Evolutionary conservation across 37 sponge, comb jelly and placozoan genomes (phyloP).

Genomic region (Beroe forskalii): DNA sequence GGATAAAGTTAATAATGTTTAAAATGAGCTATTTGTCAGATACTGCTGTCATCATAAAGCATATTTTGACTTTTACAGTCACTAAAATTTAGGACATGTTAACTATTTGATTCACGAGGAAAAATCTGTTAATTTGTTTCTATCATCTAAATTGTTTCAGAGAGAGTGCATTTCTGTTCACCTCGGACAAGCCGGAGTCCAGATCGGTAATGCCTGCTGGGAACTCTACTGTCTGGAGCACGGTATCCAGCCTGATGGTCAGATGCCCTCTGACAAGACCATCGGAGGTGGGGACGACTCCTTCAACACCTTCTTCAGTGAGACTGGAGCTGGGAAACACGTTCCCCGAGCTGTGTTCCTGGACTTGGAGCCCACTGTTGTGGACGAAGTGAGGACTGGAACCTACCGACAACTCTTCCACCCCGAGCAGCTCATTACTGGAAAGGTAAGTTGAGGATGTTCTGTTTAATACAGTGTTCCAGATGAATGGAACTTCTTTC

Average conservation of each 20-base stretch:
- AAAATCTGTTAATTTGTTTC: too few relatives aligned
- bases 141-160: slow-evolving; percentile 34
- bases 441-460: too few relatives aligned
- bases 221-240: slow-evolving; percentile 72
- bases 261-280: slow-evolving; percentile 68
- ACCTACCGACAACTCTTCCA: slow-evolving; percentile 91
- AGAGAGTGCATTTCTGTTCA: slow-evolving; percentile 71
- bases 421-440: slow-evolving; percentile 86
- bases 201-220: slow-evolving; percentile 83
- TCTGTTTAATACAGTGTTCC: too few relatives aligned
- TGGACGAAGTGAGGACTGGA: slow-evolving; percentile 87
- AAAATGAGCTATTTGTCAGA: too few relatives aligned
- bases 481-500: too few relatives aligned
- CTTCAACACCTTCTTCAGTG: slow-evolving; percentile 78
- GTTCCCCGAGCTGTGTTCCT: slow-evolving; percentile 94
- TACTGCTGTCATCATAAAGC: too few relatives aligned
- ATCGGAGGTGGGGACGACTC: slow-evolving; percentile 70
- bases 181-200: slow-evolving; percentile 82
- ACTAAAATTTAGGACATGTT: too few relatives aligned
- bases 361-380: slow-evolving; percentile 96
- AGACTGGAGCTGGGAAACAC: slow-evolving; percentile 91
- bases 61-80: too few relatives aligned
- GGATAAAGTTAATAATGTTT: too few relatives aligned
- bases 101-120: too few relatives aligned
- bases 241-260: slow-evolving; percentile 68